Percentiles rank a stretch among this genome's conserved stretches.
phyloP scores from a whole-genome alignment of 2,888 invertebrate genomes.

The Odontothrips loti region DNA sequence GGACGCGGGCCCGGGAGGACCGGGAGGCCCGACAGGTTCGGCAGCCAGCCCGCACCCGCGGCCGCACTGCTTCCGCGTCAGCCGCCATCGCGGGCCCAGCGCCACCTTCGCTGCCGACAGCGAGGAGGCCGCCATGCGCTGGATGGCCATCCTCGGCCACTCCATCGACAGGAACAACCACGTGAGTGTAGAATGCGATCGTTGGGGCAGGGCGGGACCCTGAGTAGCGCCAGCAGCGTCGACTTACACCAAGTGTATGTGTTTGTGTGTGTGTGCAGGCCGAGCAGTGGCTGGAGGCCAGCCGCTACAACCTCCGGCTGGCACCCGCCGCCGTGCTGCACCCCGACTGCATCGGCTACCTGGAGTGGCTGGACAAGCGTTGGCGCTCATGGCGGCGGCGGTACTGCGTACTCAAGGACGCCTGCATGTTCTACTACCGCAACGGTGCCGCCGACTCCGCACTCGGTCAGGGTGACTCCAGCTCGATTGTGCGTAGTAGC shows the following conservation, averaged over 20 bases:
- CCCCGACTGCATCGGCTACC: constrained; percentile 90
- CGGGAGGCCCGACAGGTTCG: constrained; percentile 44
- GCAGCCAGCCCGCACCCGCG: constrained; percentile 41
- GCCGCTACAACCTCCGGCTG: constrained; percentile 29
- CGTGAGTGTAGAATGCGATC: constrained; percentile 49
- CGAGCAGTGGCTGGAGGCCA: constrained; percentile 40
- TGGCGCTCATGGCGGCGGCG: constrained; percentile 87
- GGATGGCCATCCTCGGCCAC: constrained; percentile 63
- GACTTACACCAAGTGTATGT: too few species aligned
- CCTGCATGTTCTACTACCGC: constrained; percentile 89
- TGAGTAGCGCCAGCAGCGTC: too few species aligned
- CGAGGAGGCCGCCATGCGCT: constrained; percentile 65
- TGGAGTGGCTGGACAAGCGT: constrained; percentile 66
- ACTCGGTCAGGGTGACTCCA: constrained; percentile 60
- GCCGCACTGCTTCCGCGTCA: constrained; percentile 60
- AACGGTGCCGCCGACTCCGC: constrained; percentile 83
- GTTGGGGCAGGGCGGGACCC: too few species aligned
- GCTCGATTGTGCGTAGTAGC: neutral
- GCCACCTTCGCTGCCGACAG: constrained; percentile 77
- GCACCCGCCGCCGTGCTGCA: constrained; percentile 43
- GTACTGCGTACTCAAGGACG: constrained; percentile 92
- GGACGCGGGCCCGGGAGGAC: constrained; percentile 56
- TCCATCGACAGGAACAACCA: constrained; percentile 70
- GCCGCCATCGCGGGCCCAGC: constrained; percentile 64
- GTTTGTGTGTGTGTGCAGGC: constrained; percentile 31